Evolutionary conservation across 1,140 invertebrate species (phyloP), one percentile per base, ranked within the genome.

Genomic region (Cyrtorhinus lividipennis): DNA sequence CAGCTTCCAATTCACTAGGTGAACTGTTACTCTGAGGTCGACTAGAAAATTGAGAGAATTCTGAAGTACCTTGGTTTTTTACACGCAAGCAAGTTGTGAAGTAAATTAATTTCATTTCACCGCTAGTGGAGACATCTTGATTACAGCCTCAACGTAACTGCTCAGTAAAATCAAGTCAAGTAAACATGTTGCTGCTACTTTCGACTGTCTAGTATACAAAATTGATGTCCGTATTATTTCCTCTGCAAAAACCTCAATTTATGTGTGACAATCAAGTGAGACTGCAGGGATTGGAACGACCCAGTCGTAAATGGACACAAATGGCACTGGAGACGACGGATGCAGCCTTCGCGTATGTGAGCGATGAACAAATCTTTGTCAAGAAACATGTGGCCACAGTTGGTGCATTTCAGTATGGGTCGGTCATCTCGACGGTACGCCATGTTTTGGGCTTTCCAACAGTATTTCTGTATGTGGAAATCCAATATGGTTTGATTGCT

Each of bases 321-420:
- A 53, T 53, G 48, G 48, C 48, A 53, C 48, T 53, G 48, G 20
- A 53, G 48, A 3, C 8, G 18, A 5, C 48, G 5, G 10, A 12
- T 3, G 20, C 48, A 53, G 5, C 20, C 48, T 22, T 53, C 48
- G 8, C 48, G 48, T 5, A 53, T 12, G 18, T 53, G 48, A 53
- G 20, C 48, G 5, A 53, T 20, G 5, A 53, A 20, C 8, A 53
- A 20, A 53, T 61, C 72, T 72, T 26, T 72, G 71, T 63, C 73
- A 72, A 12, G 71, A 65, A 61, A 69, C 67, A 59, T 75, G 72
- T 65, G 61, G 5, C 25, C 20, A 67, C 78, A 80, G 38, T 73
- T 72, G 0, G 74, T 74, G 56, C 79, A 80, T 13, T 72, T 71
- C 56, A 73, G 75, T 61, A 71, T 73, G 57, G 71, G 74, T 58